Evolutionary conservation across 1,140 invertebrate species (phyloP), one percentile per base, ranked within the genome.

Genomic region (Lerema accius): DNA sequence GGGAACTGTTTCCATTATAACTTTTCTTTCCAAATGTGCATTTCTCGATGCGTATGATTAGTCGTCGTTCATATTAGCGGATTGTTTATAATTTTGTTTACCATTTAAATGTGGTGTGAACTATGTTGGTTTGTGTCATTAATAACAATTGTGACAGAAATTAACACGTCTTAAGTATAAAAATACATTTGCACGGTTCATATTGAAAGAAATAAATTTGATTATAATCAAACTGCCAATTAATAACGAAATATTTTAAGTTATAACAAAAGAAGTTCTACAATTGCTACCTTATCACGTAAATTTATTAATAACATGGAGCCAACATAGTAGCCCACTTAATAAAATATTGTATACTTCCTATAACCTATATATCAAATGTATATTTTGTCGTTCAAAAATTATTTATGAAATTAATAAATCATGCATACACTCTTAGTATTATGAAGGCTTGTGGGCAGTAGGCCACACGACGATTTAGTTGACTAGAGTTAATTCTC

Each of bases 381-480:
- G 80, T 88, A 84, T 83, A 87, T 81, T 37, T 37, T 37, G 79
- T 86, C 76, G 74, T 77, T 72, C 68, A 82, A 84, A 37, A 84
- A 85, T 87, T 86, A 88, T 87, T 89, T 87, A 86, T 82, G 5
- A 80, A 71, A 76, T 73, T 78, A 76, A 74, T 78, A 83, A 90
- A 88, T 86, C 84, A 85, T 87, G 84, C 85, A 90, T 88, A 87
- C 82, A 84, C 87, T 86, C 81, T 84, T 88, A 88, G 84, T 78
- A 86, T 86, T 82, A 77, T 76, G 55, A 72, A 80, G 63, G 82
- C 82, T 89, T 90, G 80, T 69, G 77, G 82, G 80, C 82, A 68
- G 64, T 90, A 90, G 87, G 87, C 69, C 66, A 67, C 56, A 69
- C 66, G 71, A 83, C 80, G 73, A 69, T 87, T 85, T 86, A 88